phyloP scores from a whole-genome alignment of 2,113 vertebrate species.

The Ophthalmolycus amberensis region DNA sequence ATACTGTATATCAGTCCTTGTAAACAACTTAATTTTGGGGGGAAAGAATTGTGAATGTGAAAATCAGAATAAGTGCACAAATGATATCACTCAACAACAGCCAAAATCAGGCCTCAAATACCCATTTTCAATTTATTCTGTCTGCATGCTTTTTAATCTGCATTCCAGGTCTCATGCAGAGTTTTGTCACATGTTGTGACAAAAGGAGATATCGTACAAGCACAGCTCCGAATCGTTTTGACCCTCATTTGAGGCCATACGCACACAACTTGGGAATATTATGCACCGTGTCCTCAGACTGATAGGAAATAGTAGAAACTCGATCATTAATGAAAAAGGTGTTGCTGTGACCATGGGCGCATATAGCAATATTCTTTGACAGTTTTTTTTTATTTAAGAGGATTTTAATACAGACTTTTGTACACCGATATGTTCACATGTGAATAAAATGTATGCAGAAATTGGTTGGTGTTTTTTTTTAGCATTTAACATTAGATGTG shows the following conservation, averaged over 20 bases:
- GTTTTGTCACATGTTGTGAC: background rate
- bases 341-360: conserved; percentile 9
- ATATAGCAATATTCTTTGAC: conserved; percentile 31
- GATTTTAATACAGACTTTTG: conserved; percentile 64
- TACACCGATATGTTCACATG: conserved; percentile 58
- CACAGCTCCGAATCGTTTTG: background rate
- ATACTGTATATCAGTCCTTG: background rate
- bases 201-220: background rate
- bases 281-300: background rate
- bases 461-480: background rate
- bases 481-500: background rate
- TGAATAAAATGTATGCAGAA: conserved; percentile 69
- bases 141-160: background rate
- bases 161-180: background rate
- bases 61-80: background rate
- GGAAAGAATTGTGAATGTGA: background rate
- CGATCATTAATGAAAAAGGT: conserved; percentile 7
- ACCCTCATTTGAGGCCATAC: background rate
- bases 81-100: background rate
- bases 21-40: background rate
- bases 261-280: background rate
- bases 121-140: background rate
- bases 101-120: background rate
- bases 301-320: background rate
- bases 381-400: conserved; percentile 48